A percentile compares a stretch with the other conserved stretches of the same genome.
Evolutionary conservation across 2,113 vertebrate species (phyloP).

Genomic region (Lichenostomus cassidix): DNA sequence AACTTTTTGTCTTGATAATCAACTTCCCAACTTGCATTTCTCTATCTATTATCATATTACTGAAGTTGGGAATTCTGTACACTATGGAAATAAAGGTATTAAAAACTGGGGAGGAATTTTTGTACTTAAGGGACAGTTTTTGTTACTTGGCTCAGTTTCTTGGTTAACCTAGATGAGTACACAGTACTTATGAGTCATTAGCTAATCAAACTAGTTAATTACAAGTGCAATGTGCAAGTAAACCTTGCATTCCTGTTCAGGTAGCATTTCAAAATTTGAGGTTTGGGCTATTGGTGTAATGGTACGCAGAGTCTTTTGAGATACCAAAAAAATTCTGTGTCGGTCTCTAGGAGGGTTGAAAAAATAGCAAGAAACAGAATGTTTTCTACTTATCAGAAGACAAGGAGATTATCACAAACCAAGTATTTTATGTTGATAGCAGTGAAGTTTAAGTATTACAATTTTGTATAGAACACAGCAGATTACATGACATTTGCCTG

Average conservation of each 20-base stretch:
- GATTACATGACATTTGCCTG: background rate
- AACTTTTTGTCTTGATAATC: background rate
- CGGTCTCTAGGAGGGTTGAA: background rate
- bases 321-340: background rate
- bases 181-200: background rate
- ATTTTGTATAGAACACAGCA: background rate
- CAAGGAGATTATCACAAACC: background rate
- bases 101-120: background rate
- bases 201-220: background rate
- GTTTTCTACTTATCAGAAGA: background rate
- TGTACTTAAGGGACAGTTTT: background rate
- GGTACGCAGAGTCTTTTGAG: background rate
- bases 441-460: background rate
- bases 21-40: background rate
- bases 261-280: background rate
- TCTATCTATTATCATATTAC: background rate
- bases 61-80: background rate
- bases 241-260: background rate
- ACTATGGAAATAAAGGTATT: background rate
- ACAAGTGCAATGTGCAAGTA: background rate
- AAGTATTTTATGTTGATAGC: background rate
- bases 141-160: background rate
- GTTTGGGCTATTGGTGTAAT: background rate
- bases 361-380: background rate
- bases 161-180: background rate